phyloP scores from a whole-genome alignment of 1,140 invertebrate genomes.

The Pachypsylla venusta region DNA sequence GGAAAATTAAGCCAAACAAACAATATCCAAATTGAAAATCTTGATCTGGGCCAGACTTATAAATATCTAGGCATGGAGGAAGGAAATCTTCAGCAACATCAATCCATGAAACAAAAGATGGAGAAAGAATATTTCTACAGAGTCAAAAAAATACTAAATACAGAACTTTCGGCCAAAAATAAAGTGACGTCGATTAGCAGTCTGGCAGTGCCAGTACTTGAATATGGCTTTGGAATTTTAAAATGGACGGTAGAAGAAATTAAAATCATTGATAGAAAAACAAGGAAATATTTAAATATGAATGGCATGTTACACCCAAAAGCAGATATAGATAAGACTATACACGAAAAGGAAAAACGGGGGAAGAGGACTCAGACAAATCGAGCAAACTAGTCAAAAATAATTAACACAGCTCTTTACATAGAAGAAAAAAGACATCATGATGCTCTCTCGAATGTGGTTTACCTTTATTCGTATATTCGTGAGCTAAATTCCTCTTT shows the following conservation, averaged over 20 bases:
- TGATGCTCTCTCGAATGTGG: too few species aligned
- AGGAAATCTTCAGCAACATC: background rate
- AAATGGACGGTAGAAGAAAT: background rate
- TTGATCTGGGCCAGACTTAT: background rate
- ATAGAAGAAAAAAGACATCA: too few species aligned
- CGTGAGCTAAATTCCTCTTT: too few species aligned
- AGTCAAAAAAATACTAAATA: background rate
- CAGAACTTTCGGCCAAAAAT: conserved; percentile 2
- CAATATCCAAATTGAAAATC: background rate
- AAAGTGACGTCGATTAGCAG: background rate
- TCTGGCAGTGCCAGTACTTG: background rate
- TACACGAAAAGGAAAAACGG: background rate
- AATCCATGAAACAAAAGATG: conserved; percentile 3
- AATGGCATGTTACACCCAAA: background rate
- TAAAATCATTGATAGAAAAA: background rate
- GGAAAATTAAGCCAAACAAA: background rate
- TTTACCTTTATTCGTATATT: too few species aligned
- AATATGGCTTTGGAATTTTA: conserved; percentile 7
- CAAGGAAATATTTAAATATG: background rate
- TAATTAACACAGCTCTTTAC: too few species aligned
- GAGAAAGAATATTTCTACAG: conserved; percentile 3
- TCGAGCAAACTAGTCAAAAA: too few species aligned
- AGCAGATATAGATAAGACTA: conserved; percentile 6
- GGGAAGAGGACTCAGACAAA: background rate
- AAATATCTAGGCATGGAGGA: conserved; percentile 7